Conservation (phyloP, 2,797 vertebrate genomes). For the Syndactyla subalaris region DNA sequence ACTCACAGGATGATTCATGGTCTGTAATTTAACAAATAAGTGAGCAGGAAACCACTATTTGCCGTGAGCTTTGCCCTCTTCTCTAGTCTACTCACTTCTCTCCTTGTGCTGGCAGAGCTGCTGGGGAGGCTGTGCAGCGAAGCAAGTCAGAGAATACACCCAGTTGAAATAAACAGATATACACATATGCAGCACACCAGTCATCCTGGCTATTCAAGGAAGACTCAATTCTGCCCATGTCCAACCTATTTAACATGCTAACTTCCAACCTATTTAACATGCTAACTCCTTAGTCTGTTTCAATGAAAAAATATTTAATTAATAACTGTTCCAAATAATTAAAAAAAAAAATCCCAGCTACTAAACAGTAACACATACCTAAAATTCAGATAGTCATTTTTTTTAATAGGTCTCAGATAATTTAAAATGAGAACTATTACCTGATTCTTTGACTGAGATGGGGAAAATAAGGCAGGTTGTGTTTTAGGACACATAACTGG, state of each 20-base stretch:
- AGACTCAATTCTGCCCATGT: neutral
- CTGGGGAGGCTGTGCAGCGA: neutral
- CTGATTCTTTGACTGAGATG: neutral
- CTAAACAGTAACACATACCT: neutral
- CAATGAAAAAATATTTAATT: neutral
- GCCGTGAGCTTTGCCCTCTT: neutral
- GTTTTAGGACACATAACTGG: neutral
- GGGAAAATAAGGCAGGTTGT: neutral
- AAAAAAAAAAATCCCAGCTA: neutral
- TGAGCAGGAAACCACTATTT: neutral
- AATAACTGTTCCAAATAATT: neutral
- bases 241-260: neutral
- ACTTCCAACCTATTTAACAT: neutral
- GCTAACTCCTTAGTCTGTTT: neutral
- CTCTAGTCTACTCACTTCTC: neutral
- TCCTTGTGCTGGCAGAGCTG: neutral
- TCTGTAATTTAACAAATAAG: neutral
- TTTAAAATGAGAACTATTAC: neutral
- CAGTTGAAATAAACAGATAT: neutral
- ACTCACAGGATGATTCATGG: neutral
- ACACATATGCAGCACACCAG: neutral
- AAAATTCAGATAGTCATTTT: neutral
- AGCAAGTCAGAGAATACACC: neutral
- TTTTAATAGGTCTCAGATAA: neutral
- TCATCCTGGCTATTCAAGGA: neutral